Base-by-base conservation (phyloP, 2,888 invertebrate genomes). In the Tillus elongatus region DNA sequence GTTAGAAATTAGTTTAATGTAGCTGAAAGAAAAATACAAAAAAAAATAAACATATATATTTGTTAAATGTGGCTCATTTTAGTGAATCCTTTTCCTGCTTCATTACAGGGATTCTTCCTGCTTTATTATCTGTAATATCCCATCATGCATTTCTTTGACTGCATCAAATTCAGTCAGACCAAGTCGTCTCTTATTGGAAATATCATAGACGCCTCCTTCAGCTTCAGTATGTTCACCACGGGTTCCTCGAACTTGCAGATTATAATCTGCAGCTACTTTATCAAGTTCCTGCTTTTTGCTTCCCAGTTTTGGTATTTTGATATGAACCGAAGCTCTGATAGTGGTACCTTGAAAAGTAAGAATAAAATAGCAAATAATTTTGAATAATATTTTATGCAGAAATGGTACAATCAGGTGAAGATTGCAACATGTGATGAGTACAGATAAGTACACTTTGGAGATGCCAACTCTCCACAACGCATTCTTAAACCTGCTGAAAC, bases 301-400 rank as follows among this genome's bases (percentile, higher is more conserved):
- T 4, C 71, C 67, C 45, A 77, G 57, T 54, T 75, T 75, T 3
- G 81, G 80, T 42, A 82, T 60, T 56, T 71, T 72, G 44, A 81
- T 74, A 61, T 81, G 82, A 10, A 82, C 82, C 14, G 77, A 79
- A 36, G 80, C 80, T 37, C 82, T 68, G 39, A 83, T 71, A 8
- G 78, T 76, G 11, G 81, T 83, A 33, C 82, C 79, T 56, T 73
- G 36, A 47, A 50, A 31, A 15, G 9, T 32, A 15, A 4, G 16
- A 3, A 6, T 3, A 8, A 16, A 15, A 15, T 30, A 30, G 10
- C 3, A 35, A 30, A 8, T 8, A 8, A 8, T 19, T 19, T 19
- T 19, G 4, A 8, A 19, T 8, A 19, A 19, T 19, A n/a, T n/a
- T n/a, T n/a, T n/a, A n/a, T n/a, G n/a, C n/a, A n/a, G n/a, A n/a